Evolutionary conservation across 2,797 vertebrate genomes (phyloP).

Genomic region (Microchirus variegatus): DNA sequence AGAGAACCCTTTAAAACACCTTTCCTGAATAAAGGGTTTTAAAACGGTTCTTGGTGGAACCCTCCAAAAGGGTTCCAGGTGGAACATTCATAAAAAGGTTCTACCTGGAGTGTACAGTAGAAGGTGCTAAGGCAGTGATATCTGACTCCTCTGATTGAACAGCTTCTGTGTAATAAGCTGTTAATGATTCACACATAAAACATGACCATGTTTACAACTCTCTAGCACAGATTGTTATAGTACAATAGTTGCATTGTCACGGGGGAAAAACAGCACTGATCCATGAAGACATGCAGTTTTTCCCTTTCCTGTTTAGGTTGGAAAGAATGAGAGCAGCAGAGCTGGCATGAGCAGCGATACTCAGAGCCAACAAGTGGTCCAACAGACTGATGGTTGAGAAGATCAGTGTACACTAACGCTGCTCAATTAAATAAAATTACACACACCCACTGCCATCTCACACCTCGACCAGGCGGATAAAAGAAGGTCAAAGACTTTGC

Average conservation of each 20-base stretch:
- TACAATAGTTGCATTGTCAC: neutral
- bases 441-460: constrained; percentile 4
- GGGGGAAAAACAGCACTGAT: neutral
- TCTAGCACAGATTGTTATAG: neutral
- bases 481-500: constrained; percentile 43
- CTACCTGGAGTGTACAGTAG: too few relatives aligned
- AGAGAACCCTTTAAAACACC: too few relatives aligned
- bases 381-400: constrained; percentile 8
- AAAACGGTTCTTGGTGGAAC: too few relatives aligned
- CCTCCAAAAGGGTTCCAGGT: too few relatives aligned
- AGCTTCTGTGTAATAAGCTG: neutral
- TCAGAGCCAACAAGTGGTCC: constrained; percentile 3
- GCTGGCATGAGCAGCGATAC: constrained; percentile 3
- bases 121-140: too few relatives aligned
- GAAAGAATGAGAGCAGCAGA: constrained; percentile 1
- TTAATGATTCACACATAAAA: neutral
- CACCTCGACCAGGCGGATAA: constrained; percentile 15
- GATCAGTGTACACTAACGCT: neutral
- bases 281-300: neutral
- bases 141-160: too few relatives aligned
- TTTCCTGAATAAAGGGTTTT: too few relatives aligned
- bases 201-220: constrained; percentile 1
- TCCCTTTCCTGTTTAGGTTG: constrained; percentile 4
- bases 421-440: constrained; percentile 21
- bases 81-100: too few relatives aligned